These are phyloP conservation scores for Cryptomyrus ogoouensis DNA, from an alignment of 2,113 vertebrate species.

Conservation along the genomic window DNA sequence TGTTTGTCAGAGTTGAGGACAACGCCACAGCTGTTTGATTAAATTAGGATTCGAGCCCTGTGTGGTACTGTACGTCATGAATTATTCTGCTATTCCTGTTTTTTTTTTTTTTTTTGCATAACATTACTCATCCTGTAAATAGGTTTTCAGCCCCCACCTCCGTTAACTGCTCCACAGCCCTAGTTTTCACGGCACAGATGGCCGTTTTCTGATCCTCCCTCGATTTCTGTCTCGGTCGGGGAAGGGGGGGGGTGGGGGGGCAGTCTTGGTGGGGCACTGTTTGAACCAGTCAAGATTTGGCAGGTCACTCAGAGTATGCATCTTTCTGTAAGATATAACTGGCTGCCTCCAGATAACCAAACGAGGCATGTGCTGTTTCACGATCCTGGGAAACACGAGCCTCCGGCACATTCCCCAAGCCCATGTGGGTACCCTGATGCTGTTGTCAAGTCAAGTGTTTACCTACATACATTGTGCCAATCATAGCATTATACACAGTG, in stretches of 20 bases:
- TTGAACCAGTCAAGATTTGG: conserved; percentile 17
- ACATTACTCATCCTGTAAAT: neutral
- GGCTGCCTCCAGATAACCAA: conserved; percentile 21
- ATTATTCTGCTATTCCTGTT: neutral
- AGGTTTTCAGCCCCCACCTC: conserved; percentile 19
- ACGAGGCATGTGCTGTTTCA: conserved; percentile 22
- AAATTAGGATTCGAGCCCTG: neutral
- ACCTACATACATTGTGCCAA: neutral
- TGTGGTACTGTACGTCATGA: neutral
- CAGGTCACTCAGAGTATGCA: conserved; percentile 19
- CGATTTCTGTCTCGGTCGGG: conserved; percentile 19
- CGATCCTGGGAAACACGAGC: conserved; percentile 16
- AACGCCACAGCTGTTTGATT: neutral
- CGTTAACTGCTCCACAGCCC: conserved; percentile 12
- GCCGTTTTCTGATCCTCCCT: conserved; percentile 34
- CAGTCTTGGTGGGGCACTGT: neutral
- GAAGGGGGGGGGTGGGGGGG: neutral
- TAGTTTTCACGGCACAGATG: conserved; percentile 34
- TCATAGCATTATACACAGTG: neutral
- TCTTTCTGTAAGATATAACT: conserved; percentile 37
- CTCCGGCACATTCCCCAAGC: neutral
- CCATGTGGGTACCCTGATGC: neutral
- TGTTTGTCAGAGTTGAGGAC: neutral
- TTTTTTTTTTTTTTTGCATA: neutral
- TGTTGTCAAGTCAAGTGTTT: neutral